phyloP scores from a whole-genome alignment of 2,113 vertebrate species.

The Rhabdornis inornatus region DNA sequence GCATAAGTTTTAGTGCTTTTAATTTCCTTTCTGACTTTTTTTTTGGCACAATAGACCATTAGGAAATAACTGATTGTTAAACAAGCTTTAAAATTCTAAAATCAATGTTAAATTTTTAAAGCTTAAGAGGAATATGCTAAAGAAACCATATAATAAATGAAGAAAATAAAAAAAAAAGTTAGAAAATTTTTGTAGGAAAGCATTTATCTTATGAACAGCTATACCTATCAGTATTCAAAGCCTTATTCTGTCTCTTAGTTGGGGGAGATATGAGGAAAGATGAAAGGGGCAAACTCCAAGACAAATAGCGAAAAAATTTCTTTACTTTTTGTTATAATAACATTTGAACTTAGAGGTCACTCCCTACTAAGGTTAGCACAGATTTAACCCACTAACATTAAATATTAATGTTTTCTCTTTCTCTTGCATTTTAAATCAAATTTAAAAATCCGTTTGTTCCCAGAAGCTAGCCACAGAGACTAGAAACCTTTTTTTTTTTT shows the following conservation, averaged over 20 bases:
- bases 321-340: background rate
- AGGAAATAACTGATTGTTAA: background rate
- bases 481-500: background rate
- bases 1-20: background rate
- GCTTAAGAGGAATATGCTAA: background rate
- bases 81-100: background rate
- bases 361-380: background rate
- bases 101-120: background rate
- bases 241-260: background rate
- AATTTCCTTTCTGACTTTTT: background rate
- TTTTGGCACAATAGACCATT: background rate
- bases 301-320: background rate
- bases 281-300: background rate
- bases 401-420: background rate
- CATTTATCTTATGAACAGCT: background rate
- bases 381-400: background rate
- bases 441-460: background rate
- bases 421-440: constrained; percentile 1
- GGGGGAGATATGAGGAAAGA: background rate
- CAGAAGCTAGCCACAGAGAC: background rate
- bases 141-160: fast-evolving
- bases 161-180: background rate
- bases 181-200: background rate
- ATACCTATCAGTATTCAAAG: background rate
- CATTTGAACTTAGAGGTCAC: background rate